These are phyloP conservation scores for Nephrotoma flavescens DNA, from an alignment of 2,888 invertebrate species.

Conservation along the genomic window DNA sequence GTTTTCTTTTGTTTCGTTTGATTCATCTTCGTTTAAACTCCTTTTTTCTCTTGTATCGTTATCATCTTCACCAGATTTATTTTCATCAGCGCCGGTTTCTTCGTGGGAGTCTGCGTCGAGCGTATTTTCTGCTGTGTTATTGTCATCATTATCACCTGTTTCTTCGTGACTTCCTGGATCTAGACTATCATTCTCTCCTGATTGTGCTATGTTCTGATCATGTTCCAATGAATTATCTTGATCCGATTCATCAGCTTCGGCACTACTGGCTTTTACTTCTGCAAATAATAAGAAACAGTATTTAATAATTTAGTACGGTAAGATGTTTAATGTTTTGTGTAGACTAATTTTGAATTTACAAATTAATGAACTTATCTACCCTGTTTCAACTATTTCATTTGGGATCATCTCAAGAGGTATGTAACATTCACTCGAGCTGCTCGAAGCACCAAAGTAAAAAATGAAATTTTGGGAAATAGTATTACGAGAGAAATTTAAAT, in stretches of 20 bases:
- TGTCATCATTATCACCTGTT: constrained; percentile 7
- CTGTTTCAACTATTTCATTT: no score
- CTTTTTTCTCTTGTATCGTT: constrained; percentile 10
- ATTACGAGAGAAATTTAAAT: no score
- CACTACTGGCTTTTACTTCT: constrained; percentile 7
- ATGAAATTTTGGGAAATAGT: no score
- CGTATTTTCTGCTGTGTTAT: neutral
- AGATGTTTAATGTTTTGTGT: no score
- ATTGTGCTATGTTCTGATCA: constrained; percentile 9
- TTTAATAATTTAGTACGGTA: neutral
- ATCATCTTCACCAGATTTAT: constrained; percentile 19
- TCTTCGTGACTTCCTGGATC: neutral
- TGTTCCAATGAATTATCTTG: constrained; percentile 12
- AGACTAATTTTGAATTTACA: no score
- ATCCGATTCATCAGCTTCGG: constrained; percentile 14
- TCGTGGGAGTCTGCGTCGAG: constrained; percentile 13
- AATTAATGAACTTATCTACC: no score
- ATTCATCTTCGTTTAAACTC: constrained; percentile 16
- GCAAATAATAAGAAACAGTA: neutral
- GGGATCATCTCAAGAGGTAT: no score
- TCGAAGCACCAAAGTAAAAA: no score
- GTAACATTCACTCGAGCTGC: no score
- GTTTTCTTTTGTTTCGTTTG: constrained; percentile 5
- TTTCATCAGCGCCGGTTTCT: constrained; percentile 14
- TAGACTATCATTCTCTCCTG: neutral